Percentiles rank a stretch among this genome's conserved stretches.
Evolutionary conservation across 2,888 invertebrate species (phyloP).

Genomic region (Microplitis deprimator): DNA sequence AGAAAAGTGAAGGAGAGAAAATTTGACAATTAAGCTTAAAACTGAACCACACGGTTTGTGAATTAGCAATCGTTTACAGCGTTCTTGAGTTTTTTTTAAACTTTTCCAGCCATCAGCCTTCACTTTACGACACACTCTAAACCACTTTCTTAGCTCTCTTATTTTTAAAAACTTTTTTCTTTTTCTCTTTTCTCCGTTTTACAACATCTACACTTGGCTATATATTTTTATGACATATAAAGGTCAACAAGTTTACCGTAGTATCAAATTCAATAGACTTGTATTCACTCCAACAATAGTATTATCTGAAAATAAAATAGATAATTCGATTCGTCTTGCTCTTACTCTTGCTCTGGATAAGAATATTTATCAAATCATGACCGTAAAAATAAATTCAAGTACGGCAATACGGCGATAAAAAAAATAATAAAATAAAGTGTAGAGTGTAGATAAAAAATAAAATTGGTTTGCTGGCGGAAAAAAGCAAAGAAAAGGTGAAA

Average conservation of each 20-base stretch:
- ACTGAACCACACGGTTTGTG: conserved; percentile 28
- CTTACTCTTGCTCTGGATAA: neutral
- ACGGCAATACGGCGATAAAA: neutral
- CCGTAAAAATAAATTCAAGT: too few relatives aligned
- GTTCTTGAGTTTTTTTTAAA: conserved; percentile 10
- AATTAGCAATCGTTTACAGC: conserved; percentile 45
- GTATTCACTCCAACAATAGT: conserved; percentile 13
- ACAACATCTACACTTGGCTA: neutral
- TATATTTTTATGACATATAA: neutral
- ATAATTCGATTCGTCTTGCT: conserved; percentile 32
- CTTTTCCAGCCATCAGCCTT: conserved; percentile 2
- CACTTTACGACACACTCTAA: conserved; percentile 23
- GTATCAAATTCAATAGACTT: conserved; percentile 14
- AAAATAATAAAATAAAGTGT: neutral
- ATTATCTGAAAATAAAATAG: conserved; percentile 23
- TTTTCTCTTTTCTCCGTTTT: conserved; percentile 10
- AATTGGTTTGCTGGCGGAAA: conserved; percentile 30
- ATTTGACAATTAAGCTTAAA: conserved; percentile 30
- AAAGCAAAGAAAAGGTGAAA: conserved; percentile 22
- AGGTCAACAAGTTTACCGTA: conserved; percentile 18
- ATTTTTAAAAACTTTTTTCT: conserved; percentile 20
- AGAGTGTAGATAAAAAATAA: conserved; percentile 27
- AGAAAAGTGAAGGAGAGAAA: neutral
- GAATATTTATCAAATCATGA: too few relatives aligned
- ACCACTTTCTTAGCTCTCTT: conserved; percentile 11